A percentile compares a stretch with the other conserved stretches of the same genome.
Conservation (phyloP, 1,140 invertebrate species). For the Zaprionus vittiger region DNA sequence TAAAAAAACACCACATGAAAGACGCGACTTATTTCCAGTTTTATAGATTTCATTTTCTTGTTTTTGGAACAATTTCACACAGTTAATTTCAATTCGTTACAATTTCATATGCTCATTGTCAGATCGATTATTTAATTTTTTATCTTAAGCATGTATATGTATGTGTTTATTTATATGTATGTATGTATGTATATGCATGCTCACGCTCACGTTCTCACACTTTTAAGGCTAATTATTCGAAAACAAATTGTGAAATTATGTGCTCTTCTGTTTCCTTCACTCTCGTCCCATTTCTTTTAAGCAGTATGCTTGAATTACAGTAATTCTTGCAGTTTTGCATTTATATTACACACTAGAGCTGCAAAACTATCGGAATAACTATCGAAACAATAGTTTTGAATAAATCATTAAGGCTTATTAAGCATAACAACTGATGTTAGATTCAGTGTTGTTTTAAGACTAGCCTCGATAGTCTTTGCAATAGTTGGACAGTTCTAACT, state of each 20-base stretch:
- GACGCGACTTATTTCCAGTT: slow-evolving; percentile 22
- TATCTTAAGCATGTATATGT: slow-evolving; percentile 43
- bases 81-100: slow-evolving; percentile 74
- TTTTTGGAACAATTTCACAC: slow-evolving; percentile 64
- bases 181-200: slow-evolving; percentile 42
- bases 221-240: slow-evolving; percentile 57
- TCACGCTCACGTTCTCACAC: slow-evolving; percentile 22
- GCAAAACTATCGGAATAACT: neutral
- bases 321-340: neutral
- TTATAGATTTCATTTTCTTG: slow-evolving; percentile 17
- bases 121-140: slow-evolving; percentile 41
- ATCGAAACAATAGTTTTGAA: neutral
- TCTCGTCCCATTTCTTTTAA: slow-evolving; percentile 5
- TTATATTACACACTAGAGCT: slow-evolving; percentile 4
- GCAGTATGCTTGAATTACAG: slow-evolving; percentile 13
- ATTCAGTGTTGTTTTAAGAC: neutral
- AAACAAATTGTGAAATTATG: slow-evolving; percentile 53
- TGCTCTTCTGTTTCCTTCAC: neutral
- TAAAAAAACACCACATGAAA: slow-evolving; percentile 43
- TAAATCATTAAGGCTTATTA: neutral
- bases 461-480: neutral
- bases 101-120: slow-evolving; percentile 54
- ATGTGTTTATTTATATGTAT: slow-evolving; percentile 49
- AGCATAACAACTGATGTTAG: neutral
- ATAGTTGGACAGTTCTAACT: too few species aligned